Evolutionary conservation across 2,888 invertebrate species (phyloP).

Genomic region (Pristionchus arcanus): DNA sequence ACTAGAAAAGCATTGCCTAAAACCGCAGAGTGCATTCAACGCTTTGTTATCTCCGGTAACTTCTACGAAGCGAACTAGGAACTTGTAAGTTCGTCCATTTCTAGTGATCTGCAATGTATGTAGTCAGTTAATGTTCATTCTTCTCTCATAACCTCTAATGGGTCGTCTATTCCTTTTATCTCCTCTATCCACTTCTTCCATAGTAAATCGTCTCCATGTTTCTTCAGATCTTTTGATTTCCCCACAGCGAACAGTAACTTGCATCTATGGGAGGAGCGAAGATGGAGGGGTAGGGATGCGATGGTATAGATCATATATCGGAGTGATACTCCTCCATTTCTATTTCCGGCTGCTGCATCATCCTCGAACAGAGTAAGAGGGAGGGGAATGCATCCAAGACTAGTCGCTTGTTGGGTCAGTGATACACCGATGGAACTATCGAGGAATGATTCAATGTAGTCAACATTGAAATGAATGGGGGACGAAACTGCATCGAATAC

Average conservation of each 20-base stretch:
- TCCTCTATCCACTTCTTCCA: not conserved
- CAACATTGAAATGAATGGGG: not conserved
- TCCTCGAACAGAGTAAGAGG: conserved; percentile 23
- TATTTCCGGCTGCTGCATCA: not conserved
- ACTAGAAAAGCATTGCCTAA: not conserved
- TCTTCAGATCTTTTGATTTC: not conserved
- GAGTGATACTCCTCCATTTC: conserved; percentile 13
- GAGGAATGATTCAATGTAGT: not conserved
- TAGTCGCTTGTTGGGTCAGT: not conserved
- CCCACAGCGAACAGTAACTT: not conserved
- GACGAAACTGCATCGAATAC: not conserved
- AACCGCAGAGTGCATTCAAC: not conserved
- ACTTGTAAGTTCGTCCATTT: not conserved
- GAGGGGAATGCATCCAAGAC: not conserved
- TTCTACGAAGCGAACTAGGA: not conserved
- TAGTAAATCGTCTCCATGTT: conserved; percentile 6
- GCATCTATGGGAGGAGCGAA: not conserved
- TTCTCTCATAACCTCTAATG: conserved; percentile 7
- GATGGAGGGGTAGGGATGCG: not conserved
- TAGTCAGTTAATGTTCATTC: not conserved
- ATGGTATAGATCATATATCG: conserved; percentile 29
- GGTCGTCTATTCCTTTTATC: not conserved
- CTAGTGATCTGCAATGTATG: not conserved
- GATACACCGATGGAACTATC: not conserved
- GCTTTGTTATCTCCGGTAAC: conserved; percentile 16